Base-by-base conservation (phyloP, 2,113 vertebrate species). In the Limnothrissa miodon region DNA sequence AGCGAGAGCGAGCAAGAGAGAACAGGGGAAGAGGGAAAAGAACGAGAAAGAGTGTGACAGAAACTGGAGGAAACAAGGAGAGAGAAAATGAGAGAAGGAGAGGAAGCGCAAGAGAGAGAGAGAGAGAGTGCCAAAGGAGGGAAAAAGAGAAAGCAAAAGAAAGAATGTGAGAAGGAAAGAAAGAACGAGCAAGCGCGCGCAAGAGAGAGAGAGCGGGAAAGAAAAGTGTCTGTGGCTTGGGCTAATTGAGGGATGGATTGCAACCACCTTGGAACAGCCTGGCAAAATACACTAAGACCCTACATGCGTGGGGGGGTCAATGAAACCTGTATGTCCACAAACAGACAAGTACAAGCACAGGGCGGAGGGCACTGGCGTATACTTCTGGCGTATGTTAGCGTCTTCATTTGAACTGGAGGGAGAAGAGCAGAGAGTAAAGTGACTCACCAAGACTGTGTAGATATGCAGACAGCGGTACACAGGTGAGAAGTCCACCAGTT, bases 391-490 rank as follows among this genome's bases (percentile, higher is more conserved):
- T 4, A n/a, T 10, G 59, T 62, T 29, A 29, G 23, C 59, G 33
- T 66, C 45, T 48, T 4, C 59, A 78, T 8, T 25, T 39, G 56
- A 70, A 7, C 33, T 33, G 21, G 36, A 80, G 44, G 23, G 81
- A 0, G n/a, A 33, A 29, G 29, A 5, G 13, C 29, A 70, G 29
- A 2, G 29, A 33, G 62, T 7, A 70, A 29, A 70, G 56, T 19
- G 44, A 87, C 96, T 96, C 48, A 97, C 96, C 96, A 96, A 90
- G 1, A 97, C 96, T 0, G 97, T 97, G 91, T 99, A 98, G 90
- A 99, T 99, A 83, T 99, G 98, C 29, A 99, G 94, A 91, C 98
- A 99, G 29, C 97, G 94, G 89, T 99, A 99, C 8, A 99, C 98
- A 0, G 98, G 98, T 1, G 98, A 99, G 90, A 99, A 99, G 86